Percentiles rank a stretch among this genome's conserved stretches.
phyloP scores from a whole-genome alignment of 2,113 vertebrate species.

The Catagonus wagneri region DNA sequence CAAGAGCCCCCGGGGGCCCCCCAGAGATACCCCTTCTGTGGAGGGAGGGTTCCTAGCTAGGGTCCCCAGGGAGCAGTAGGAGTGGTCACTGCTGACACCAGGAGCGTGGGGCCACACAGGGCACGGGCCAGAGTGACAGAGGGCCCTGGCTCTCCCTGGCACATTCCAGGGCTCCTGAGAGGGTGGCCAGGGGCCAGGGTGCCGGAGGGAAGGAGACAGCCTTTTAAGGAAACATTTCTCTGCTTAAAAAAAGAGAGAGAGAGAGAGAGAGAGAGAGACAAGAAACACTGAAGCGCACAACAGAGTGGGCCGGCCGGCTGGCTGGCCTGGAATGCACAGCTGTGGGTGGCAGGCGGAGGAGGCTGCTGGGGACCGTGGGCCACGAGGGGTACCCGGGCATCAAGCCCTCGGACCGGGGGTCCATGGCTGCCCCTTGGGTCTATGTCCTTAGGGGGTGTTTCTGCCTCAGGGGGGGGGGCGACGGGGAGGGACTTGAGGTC shows the following conservation, averaged over 20 bases:
- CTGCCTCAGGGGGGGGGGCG: neutral
- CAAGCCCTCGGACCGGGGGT: neutral
- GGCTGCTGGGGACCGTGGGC: neutral
- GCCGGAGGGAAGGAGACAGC: slow-evolving; percentile 78
- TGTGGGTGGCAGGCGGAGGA: neutral
- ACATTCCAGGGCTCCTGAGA: slow-evolving; percentile 77
- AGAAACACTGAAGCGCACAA: slow-evolving; percentile 47
- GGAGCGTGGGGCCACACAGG: neutral
- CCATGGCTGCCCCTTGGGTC: no score
- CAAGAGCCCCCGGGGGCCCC: neutral
- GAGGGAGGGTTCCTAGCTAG: neutral
- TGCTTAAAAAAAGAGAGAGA: slow-evolving; percentile 26
- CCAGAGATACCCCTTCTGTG: neutral
- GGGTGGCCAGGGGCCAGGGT: slow-evolving; percentile 77
- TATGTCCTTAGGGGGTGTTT: neutral
- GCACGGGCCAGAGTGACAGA: slow-evolving; percentile 45
- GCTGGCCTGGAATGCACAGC: slow-evolving; percentile 30
- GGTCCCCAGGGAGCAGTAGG: neutral
- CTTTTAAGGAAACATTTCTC: slow-evolving; percentile 84
- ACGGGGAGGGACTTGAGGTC: neutral
- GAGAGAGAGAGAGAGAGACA: neutral
- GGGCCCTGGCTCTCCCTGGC: slow-evolving; percentile 67
- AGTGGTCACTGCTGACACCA: neutral
- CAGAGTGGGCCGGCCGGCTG: slow-evolving; percentile 39
- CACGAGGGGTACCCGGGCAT: neutral